Evolutionary conservation across 2,888 invertebrate genomes (phyloP), one percentile per base, ranked within the genome.

Genomic region (Allygus modestus): DNA sequence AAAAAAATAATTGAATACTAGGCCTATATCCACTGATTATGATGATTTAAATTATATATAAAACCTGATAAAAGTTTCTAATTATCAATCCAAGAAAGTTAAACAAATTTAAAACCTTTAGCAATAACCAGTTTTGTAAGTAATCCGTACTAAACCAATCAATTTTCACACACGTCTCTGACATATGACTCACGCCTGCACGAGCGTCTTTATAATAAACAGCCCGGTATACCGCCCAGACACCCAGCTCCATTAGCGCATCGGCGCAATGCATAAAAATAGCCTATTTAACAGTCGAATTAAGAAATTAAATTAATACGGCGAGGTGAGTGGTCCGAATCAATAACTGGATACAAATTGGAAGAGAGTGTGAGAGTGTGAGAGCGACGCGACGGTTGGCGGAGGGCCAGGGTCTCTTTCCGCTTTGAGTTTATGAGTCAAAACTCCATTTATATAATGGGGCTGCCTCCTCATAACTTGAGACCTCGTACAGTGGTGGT

Each of bases 261-360:
- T 23, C n/a, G 71, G 15, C n/a, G 71, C 71, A 71, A 71, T 71
- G 71, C 71, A 71, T 71, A 41, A 71, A 41, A 71, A 71, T 71
- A 37, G 71, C 71, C 71, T 71, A 17, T 41, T 71, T 71, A 71
- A 71, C 41, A 20, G 33, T 71, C 37, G 71, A 71, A 71, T 71
- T 37, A 71, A 71, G 71, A 71, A 71, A 71, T 71, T 41, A 71
- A 71, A 71, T 71, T 71, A 41, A 23, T 23, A 37, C 71, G 12
- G 51, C n/a, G 23, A 65, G 65, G 31, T 28, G 28, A 58, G 26
- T 15, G 46, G 46, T 23, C 58, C 20, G 31, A 65, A 65, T 65
- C 65, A 65, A 65, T 65, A 65, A 65, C 65, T 65, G 65, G 12
- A 12, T 26, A 65, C 65, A 65, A 65, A 65, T 31, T 65, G 15